These are phyloP conservation scores for Peribatodes rhomboidaria DNA, from an alignment of 2,888 invertebrate genomes.

Conservation along the genomic window DNA sequence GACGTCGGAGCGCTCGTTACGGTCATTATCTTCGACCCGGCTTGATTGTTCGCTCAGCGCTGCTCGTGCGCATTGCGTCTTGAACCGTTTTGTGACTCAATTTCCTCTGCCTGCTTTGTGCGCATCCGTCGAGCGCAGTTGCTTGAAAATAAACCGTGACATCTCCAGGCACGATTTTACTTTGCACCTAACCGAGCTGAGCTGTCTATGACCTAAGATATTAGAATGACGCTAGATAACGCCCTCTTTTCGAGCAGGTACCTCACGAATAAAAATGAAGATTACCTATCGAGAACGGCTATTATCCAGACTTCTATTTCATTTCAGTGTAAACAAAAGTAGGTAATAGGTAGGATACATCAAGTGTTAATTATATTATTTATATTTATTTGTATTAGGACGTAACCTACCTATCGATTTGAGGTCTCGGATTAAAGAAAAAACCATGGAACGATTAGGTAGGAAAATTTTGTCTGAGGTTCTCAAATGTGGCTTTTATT, in stretches of 20 bases:
- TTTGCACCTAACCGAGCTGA: background rate
- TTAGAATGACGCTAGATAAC: background rate
- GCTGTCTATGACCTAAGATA: background rate
- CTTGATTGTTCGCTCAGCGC: conserved; percentile 71
- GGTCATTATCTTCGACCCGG: conserved; percentile 64
- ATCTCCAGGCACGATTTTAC: conserved; percentile 8
- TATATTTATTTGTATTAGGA: too few species aligned
- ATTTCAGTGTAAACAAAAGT: too few species aligned
- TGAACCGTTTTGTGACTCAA: conserved; percentile 65
- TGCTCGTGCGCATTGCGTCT: conserved; percentile 67
- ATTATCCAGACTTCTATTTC: background rate
- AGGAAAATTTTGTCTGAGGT: background rate
- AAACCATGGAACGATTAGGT: background rate
- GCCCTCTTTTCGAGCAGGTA: background rate
- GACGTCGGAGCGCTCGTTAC: conserved; percentile 60
- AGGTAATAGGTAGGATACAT: too few species aligned
- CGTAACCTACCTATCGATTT: too few species aligned
- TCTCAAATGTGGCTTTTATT: background rate
- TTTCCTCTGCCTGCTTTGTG: conserved; percentile 59
- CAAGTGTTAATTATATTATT: too few species aligned
- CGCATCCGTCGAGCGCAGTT: conserved; percentile 16
- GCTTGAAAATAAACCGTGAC: conserved; percentile 35
- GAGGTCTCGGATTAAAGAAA: background rate
- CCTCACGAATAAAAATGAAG: background rate
- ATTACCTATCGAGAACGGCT: background rate